Conservation (phyloP, 2,113 vertebrate species). For the Pterocles burchelli region DNA sequence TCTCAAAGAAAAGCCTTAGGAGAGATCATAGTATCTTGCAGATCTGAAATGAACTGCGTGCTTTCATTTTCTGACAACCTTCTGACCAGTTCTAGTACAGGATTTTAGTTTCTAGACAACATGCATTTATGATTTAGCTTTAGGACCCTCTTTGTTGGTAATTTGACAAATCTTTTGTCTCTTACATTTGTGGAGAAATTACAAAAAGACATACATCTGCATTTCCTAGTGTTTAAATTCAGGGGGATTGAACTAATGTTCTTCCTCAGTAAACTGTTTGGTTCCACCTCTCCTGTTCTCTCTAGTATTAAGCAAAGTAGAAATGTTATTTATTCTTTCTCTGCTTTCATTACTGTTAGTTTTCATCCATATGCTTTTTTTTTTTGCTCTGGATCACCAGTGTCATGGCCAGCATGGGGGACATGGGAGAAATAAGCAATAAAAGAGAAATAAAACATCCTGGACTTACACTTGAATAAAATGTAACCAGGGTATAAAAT, state of each 20-base stretch:
- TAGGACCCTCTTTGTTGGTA: neutral
- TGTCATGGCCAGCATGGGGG: neutral
- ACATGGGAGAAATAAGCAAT: neutral
- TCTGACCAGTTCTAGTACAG: neutral
- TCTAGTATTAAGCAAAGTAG: neutral
- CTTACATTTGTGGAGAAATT: neutral
- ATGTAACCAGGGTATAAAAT: neutral
- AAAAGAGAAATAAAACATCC: neutral
- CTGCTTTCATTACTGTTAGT: neutral
- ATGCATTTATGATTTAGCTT: neutral
- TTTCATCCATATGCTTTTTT: neutral
- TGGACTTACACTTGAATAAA: neutral
- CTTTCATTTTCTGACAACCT: neutral
- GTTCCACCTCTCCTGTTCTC: neutral
- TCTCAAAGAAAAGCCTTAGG: neutral
- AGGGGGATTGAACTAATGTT: neutral
- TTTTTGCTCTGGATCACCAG: neutral
- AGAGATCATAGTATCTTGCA: accelerated
- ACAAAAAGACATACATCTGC: accelerated
- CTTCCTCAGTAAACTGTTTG: neutral
- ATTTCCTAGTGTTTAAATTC: neutral
- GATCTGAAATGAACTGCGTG: accelerated
- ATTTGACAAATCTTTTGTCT: neutral
- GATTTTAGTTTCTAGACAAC: neutral
- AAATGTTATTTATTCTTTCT: neutral